Conservation (phyloP, 2,113 vertebrate species). For the Eublepharis macularius region DNA sequence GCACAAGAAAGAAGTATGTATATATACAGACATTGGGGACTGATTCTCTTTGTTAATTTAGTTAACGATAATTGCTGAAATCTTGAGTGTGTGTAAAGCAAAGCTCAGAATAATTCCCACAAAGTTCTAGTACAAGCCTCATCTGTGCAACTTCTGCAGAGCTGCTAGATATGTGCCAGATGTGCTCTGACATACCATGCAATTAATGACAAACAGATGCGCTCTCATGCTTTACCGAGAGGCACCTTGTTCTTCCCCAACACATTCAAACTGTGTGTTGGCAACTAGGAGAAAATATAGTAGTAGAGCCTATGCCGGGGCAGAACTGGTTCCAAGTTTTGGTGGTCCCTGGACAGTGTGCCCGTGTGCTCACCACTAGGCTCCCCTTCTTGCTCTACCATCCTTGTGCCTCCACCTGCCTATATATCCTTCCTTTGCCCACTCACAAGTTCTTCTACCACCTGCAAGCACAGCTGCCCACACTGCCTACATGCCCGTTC, state of each 20-base stretch:
- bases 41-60: not conserved
- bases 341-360: no score
- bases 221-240: not conserved
- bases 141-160: not conserved
- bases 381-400: no score
- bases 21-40: not conserved
- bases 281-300: not conserved
- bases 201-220: not conserved
- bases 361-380: no score
- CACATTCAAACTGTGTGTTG: not conserved
- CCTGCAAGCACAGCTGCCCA: no score
- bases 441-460: no score
- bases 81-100: not conserved
- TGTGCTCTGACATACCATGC: not conserved
- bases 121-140: not conserved
- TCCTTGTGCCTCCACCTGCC: no score
- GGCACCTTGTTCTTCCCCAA: not conserved
- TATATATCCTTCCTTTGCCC: no score
- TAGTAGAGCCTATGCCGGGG: no score
- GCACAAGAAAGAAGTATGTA: not conserved
- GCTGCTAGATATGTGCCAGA: not conserved
- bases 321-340: no score
- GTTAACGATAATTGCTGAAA: not conserved
- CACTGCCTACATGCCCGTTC: no score
- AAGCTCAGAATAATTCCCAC: not conserved